Evolutionary conservation across 2,113 vertebrate genomes (phyloP).

Genomic region (Theropithecus gelada): DNA sequence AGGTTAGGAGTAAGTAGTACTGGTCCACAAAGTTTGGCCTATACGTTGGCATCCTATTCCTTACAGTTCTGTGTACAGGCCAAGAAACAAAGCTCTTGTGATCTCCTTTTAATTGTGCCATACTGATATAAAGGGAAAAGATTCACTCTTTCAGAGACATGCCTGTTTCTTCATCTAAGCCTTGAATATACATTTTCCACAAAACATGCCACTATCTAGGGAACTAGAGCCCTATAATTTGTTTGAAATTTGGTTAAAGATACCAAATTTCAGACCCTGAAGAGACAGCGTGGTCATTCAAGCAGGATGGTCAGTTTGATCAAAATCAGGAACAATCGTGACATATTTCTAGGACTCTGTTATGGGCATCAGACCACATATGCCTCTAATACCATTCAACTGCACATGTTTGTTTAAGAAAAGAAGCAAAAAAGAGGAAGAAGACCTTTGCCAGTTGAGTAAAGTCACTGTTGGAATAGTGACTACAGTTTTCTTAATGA

Average conservation of each 20-base stretch:
- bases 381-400: not conserved
- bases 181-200: not conserved
- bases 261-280: not conserved
- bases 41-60: slow-evolving; percentile 38
- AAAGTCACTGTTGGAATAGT: not conserved
- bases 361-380: not conserved
- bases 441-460: not conserved
- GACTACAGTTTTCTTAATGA: not conserved
- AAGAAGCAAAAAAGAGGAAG: not conserved
- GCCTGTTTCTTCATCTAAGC: not conserved
- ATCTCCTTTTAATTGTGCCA: not conserved
- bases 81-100: slow-evolving; percentile 53
- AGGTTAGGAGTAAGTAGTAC: not conserved
- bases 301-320: not conserved
- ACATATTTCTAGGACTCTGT: not conserved
- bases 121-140: slow-evolving; percentile 7
- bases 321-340: not conserved
- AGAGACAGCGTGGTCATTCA: not conserved
- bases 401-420: not conserved
- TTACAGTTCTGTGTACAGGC: rapidly evolving
- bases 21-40: slow-evolving; percentile 30
- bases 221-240: not conserved
- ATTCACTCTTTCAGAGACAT: not conserved
- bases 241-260: not conserved
- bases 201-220: not conserved